A percentile compares a stretch with the other conserved stretches of the same genome.
Conservation (phyloP, 2,888 invertebrate genomes). For the Caenorhabditis sp. region DNA sequence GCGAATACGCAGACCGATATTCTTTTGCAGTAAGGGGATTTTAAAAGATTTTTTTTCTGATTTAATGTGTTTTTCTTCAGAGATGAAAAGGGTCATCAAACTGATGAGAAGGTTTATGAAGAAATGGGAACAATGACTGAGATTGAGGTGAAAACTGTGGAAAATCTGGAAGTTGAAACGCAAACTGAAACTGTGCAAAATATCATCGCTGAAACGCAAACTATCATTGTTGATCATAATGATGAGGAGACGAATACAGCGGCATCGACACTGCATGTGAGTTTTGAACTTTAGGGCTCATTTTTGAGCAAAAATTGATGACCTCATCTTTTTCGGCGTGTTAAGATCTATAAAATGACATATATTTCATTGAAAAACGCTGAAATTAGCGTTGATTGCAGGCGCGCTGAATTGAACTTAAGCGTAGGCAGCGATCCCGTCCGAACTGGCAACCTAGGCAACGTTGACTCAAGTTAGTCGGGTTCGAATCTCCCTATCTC, state of each 20-base stretch:
- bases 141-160: slow-evolving; percentile 8
- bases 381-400: too few species aligned
- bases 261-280: slow-evolving; percentile 21
- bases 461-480: too few species aligned
- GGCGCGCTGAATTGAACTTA: too few species aligned
- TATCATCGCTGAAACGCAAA: slow-evolving; percentile 54
- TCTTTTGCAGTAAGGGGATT: slow-evolving; percentile 39
- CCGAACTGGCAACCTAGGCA: too few species aligned
- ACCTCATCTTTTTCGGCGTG: too few species aligned
- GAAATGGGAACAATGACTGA: slow-evolving; percentile 49
- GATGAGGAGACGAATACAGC: slow-evolving; percentile 55
- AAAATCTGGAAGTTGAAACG: slow-evolving; percentile 39
- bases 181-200: slow-evolving; percentile 46
- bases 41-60: neutral
- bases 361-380: too few species aligned
- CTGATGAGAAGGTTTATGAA: slow-evolving; percentile 46
- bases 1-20: slow-evolving; percentile 60
- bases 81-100: slow-evolving; percentile 64
- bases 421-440: too few species aligned
- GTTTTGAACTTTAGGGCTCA: too few species aligned
- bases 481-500: too few species aligned
- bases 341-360: too few species aligned
- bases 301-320: too few species aligned
- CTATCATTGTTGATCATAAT: slow-evolving; percentile 36
- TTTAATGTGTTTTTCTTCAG: slow-evolving; percentile 51